Base-by-base conservation (phyloP, 2,888 invertebrate genomes). In the Pharmacophagus antenor region DNA sequence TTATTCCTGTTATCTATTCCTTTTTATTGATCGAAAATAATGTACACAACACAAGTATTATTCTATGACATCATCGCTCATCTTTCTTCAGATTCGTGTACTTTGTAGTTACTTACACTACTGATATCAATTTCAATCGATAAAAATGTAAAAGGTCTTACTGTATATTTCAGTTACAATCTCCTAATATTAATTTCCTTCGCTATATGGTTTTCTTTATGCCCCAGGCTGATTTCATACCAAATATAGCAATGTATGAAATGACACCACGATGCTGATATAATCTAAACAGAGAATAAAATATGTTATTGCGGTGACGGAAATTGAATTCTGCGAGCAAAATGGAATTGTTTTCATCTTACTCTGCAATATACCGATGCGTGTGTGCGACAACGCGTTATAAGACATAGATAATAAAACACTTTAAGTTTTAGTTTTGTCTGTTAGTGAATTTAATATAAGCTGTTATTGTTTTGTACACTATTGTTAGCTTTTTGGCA, bases 211-310 rank as follows among this genome's bases (percentile, higher is more conserved):
- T 54, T 54, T 20, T 31, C 47, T 27, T 21, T n/a, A 41, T 6
- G 15, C 15, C 49, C 3, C n/a, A 23, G 25, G 3, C 18, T 49
- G 21, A 25, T 25, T 20, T 10, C 10, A 17, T 31, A 22, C 7
- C 25, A 48, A 56, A 56, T 49, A 56, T 56, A 2, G 20, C 25
- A 18, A 8, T 47, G 17, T 52, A 23, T 48, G 53, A 6, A 47
- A 53, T 53, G 46, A 58, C 21, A 58, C 41, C 23, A 48, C 18
- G 42, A 23, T 31, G 20, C 10, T 21, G 23, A 49, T 15, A 23
- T 56, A 49, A 49, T 41, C 18, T 12, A 56, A 20, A 49, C 49
- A 41, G 41, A 49, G 17, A 54, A 53, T 18, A 53, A n/a, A 54
- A 54, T 27, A 54, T 42, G 5, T 17, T 46, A 31, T 12, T 31